These are phyloP conservation scores for Dynastes maya DNA, from an alignment of 2,888 invertebrate species.

Conservation along the genomic window DNA sequence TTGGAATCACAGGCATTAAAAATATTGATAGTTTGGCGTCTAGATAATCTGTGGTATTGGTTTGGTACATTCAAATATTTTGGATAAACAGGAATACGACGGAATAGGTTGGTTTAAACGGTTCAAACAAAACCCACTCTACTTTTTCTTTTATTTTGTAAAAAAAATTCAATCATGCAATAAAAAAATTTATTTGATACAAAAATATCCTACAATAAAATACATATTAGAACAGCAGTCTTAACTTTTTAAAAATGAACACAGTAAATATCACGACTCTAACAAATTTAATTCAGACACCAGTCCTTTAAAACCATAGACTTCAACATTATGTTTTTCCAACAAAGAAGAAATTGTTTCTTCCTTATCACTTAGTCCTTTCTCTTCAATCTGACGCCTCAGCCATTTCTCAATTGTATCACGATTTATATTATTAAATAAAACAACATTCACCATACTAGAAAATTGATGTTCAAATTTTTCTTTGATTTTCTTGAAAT, in stretches of 20 bases:
- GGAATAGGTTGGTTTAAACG: too few relatives aligned
- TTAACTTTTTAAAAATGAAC: neutral
- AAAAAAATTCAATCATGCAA: too few relatives aligned
- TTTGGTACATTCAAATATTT: too few relatives aligned
- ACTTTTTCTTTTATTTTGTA: too few relatives aligned
- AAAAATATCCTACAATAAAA: too few relatives aligned
- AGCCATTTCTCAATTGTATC: slow-evolving; percentile 59
- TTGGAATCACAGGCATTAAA: too few relatives aligned
- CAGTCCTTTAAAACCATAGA: slow-evolving; percentile 50
- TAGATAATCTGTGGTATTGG: too few relatives aligned
- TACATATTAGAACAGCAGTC: neutral
- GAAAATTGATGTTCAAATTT: slow-evolving; percentile 56
- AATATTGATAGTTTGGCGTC: too few relatives aligned
- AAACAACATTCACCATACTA: slow-evolving; percentile 56
- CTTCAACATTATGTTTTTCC: slow-evolving; percentile 57
- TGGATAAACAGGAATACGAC: too few relatives aligned
- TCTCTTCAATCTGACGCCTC: slow-evolving; percentile 53
- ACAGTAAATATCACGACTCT: slow-evolving; percentile 9
- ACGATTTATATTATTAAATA: slow-evolving; percentile 60
- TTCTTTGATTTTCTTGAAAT: slow-evolving; percentile 56
- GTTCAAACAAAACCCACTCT: too few relatives aligned
- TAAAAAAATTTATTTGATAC: too few relatives aligned
- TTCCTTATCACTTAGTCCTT: slow-evolving; percentile 52
- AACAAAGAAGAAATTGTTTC: slow-evolving; percentile 56
- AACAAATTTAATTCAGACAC: slow-evolving; percentile 42